Conservation (phyloP, 2,797 vertebrate species). For the Acrossocheilus fasciatus region DNA sequence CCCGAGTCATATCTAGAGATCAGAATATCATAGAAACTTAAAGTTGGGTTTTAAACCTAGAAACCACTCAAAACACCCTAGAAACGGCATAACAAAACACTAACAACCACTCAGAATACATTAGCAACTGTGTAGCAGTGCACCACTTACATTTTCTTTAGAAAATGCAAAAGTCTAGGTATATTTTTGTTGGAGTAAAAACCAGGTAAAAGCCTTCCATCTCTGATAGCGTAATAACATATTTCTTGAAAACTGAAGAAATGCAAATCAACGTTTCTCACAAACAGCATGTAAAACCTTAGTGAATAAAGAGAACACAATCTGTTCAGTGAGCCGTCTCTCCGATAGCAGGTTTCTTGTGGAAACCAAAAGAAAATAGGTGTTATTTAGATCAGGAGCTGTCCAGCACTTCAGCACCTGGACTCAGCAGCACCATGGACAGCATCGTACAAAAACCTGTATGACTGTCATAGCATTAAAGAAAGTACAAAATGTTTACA, state of each 20-base stretch:
- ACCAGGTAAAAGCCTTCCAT: neutral
- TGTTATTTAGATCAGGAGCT: slow-evolving; percentile 28
- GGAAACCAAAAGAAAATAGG: neutral
- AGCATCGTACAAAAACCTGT: slow-evolving; percentile 2
- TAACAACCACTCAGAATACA: neutral
- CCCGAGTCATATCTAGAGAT: neutral
- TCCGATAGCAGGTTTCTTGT: neutral
- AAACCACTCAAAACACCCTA: neutral
- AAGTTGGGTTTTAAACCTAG: neutral
- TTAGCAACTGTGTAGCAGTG: neutral
- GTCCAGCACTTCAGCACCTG: slow-evolving; percentile 30
- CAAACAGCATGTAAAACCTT: neutral
- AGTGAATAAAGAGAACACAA: neutral
- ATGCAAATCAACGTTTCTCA: neutral
- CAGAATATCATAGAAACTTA: neutral
- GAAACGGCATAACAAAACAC: neutral
- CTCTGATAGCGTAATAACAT: neutral
- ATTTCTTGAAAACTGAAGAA: neutral
- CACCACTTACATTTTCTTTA: neutral
- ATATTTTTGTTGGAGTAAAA: neutral
- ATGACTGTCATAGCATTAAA: neutral
- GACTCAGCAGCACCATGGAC: slow-evolving; percentile 37
- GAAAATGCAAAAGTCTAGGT: neutral
- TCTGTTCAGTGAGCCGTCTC: neutral
- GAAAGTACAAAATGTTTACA: neutral